Evolutionary conservation across 2,113 vertebrate species (phyloP), one percentile per base, ranked within the genome.

Genomic region (Eublepharis macularius): DNA sequence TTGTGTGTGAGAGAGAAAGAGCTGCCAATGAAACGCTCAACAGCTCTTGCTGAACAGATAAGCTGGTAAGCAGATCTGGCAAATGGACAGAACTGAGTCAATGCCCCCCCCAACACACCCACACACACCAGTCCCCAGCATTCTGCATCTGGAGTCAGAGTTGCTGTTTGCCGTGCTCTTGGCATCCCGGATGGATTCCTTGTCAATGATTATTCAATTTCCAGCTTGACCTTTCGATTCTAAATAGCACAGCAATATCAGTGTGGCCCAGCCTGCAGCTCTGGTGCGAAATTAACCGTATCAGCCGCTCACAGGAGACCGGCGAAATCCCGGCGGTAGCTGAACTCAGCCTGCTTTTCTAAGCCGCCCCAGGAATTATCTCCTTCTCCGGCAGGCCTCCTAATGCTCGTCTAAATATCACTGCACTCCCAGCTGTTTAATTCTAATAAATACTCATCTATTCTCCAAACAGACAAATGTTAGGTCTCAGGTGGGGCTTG

Each of bases 381-480:
- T 94, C 84, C 94, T 76, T 85, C 93, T 90, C 36, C 83, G 88
- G 76, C 82, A 74, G 91, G 89, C 94, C 86, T 93, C 92, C 95
- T 97, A 96, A 97, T 96, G 85, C 96, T 96, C 91, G 90, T 96
- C 95, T 96, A 97, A 97, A 97, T 97, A 97, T 96, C 97, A 97
- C 90, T 80, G 91, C 14, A 90, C 93, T 96, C 96, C 95, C 96
- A 96, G 96, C 96, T 97, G 96, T 89, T 96, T 93, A 78, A 86
- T 90, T 92, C 95, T 95, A 96, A 96, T 95, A 96, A 97, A 94
- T 68, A 94, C 91, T 95, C 93, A 94, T 93, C 93, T 95, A 69
- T 12, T 95, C 93, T 95, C 95, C 93, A 92, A 95, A 93, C 88
- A 88, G 88, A 94, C 89, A 96, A 97, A 96, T 96, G 97, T 91